phyloP scores from a whole-genome alignment of 2,888 invertebrate genomes.

The Dyspetes luteomarginatus region DNA sequence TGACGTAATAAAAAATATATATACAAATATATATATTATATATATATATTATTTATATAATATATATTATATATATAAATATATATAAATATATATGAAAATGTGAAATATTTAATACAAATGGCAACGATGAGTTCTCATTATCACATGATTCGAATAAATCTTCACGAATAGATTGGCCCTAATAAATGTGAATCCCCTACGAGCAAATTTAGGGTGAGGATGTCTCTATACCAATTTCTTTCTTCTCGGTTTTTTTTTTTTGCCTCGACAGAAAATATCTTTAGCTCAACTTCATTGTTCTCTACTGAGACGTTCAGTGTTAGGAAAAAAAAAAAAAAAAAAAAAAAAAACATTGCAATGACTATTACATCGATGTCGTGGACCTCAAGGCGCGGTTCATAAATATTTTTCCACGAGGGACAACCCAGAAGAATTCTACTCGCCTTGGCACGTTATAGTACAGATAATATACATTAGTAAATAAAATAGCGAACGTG shows the following conservation, averaged over 20 bases:
- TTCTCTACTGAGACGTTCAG: background rate
- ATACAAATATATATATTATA: too few relatives aligned
- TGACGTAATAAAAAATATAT: too few relatives aligned
- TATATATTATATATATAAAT: too few relatives aligned
- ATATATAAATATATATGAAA: too few relatives aligned
- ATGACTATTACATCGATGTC: background rate
- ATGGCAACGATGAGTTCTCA: too few relatives aligned
- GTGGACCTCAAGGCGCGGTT: slow-evolving; percentile 36
- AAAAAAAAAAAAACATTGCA: slow-evolving; percentile 41
- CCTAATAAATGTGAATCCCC: slow-evolving; percentile 3
- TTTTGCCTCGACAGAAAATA: background rate
- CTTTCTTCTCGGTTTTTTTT: background rate
- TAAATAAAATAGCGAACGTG: background rate
- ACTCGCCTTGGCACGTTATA: background rate
- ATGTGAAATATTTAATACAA: too few relatives aligned
- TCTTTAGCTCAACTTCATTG: slow-evolving; percentile 25
- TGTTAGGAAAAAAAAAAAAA: too few relatives aligned
- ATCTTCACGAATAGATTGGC: slow-evolving; percentile 1
- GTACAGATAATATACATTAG: background rate
- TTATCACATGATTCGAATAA: slow-evolving; percentile 29
- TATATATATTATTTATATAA: too few relatives aligned
- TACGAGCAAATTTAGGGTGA: background rate
- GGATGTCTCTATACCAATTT: background rate
- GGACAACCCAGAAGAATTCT: background rate
- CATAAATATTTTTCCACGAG: slow-evolving; percentile 52